A percentile compares a stretch with the other conserved stretches of the same genome.
Conservation (phyloP, 2,888 invertebrate genomes). For the Encarsia formosa region DNA sequence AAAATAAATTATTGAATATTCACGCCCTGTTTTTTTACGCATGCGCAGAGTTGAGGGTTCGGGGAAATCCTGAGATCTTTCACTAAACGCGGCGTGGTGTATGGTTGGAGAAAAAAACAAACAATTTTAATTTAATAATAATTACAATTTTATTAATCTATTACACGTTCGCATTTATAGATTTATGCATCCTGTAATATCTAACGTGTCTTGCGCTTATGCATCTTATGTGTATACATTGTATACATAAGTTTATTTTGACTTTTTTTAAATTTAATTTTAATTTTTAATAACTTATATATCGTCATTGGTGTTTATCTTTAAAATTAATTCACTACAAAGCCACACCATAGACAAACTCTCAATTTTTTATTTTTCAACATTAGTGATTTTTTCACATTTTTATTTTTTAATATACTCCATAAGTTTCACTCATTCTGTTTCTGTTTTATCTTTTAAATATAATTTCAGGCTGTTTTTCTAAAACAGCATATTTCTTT, state of each 20-base stretch:
- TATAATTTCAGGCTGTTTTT: too few relatives aligned
- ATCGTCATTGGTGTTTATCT: slow-evolving; percentile 33
- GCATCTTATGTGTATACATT: slow-evolving; percentile 39
- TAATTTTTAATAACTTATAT: slow-evolving; percentile 21
- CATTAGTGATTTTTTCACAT: not conserved
- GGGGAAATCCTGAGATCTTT: too few relatives aligned
- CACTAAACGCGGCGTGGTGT: too few relatives aligned
- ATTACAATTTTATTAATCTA: slow-evolving; percentile 44
- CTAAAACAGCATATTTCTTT: slow-evolving; percentile 11
- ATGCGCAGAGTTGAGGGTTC: too few relatives aligned
- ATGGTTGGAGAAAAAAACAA: too few relatives aligned
- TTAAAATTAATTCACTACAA: slow-evolving; percentile 3
- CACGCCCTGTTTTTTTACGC: too few relatives aligned
- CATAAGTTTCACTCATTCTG: too few relatives aligned
- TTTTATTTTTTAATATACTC: too few relatives aligned
- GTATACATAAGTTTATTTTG: slow-evolving; percentile 36
- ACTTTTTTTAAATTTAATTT: not conserved
- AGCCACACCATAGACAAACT: slow-evolving; percentile 8
- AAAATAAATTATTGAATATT: too few relatives aligned
- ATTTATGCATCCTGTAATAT: slow-evolving; percentile 36
- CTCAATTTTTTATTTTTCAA: not conserved
- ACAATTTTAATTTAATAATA: too few relatives aligned
- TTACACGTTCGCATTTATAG: slow-evolving; percentile 42
- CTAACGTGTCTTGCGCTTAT: slow-evolving; percentile 30
- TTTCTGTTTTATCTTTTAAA: too few relatives aligned